These are phyloP conservation scores for Villa cingulata DNA, from an alignment of 2,888 invertebrate genomes.

Conservation along the genomic window DNA sequence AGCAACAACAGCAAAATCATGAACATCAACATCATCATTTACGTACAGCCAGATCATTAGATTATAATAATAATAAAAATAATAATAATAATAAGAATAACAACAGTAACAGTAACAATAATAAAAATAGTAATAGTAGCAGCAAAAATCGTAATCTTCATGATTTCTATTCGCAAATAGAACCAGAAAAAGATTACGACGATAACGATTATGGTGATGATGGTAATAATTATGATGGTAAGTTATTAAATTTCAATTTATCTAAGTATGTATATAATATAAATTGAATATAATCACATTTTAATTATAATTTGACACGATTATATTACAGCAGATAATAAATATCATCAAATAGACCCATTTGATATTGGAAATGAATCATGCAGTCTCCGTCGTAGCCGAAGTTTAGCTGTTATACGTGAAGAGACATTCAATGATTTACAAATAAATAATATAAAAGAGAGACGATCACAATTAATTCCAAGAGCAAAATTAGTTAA, in stretches of 20 bases:
- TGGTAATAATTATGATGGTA: conserved; percentile 4
- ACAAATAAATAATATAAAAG: conserved; percentile 48
- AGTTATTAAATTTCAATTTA: no score
- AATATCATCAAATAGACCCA: conserved; percentile 5
- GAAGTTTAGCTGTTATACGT: conserved; percentile 62
- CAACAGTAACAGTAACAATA: background rate
- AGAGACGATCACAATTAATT: conserved; percentile 61
- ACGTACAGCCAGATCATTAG: conserved; percentile 31
- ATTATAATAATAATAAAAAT: conserved; percentile 24
- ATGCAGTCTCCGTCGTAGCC: conserved; percentile 47
- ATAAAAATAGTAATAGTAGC: conserved; percentile 6
- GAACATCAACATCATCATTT: conserved; percentile 21
- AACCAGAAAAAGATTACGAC: conserved; percentile 26
- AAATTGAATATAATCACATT: no score
- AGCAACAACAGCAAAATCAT: conserved; percentile 19
- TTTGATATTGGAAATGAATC: conserved; percentile 32
- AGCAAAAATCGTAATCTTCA: conserved; percentile 31
- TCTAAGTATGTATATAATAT: no score
- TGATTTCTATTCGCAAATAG: conserved; percentile 33
- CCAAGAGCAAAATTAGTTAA: conserved; percentile 68
- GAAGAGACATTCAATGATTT: conserved; percentile 62
- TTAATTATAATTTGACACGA: no score
- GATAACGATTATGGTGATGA: conserved; percentile 15
- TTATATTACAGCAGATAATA: background rate
- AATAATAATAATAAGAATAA: conserved; percentile 15